These are phyloP conservation scores for Pipra filicauda DNA, from an alignment of 2,113 vertebrate genomes.

Conservation along the genomic window DNA sequence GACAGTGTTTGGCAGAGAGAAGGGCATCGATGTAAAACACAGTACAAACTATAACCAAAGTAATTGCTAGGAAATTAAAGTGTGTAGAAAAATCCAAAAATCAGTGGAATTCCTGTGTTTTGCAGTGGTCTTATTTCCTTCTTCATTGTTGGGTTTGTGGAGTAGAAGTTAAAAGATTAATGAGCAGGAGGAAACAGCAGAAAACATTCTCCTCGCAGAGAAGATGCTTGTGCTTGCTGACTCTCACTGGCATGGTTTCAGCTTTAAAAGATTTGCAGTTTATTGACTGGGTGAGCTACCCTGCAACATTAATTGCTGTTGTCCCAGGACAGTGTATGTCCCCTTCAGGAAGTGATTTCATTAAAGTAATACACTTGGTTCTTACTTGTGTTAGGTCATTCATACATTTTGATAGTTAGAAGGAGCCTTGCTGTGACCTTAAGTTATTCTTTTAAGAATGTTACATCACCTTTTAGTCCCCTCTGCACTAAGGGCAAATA, in stretches of 20 bases:
- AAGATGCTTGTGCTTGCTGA: not conserved
- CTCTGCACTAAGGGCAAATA: not conserved
- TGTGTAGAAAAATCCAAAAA: not conserved
- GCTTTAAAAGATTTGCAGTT: not conserved
- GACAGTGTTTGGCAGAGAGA: not conserved
- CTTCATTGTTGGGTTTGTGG: not conserved
- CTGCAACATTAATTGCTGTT: not conserved
- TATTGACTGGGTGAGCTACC: not conserved
- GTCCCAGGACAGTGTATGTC: not conserved
- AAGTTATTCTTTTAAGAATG: not conserved
- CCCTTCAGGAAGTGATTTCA: not conserved
- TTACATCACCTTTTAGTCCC: not conserved
- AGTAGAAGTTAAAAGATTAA: not conserved
- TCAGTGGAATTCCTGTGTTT: not conserved
- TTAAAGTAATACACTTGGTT: not conserved
- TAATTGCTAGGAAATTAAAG: not conserved
- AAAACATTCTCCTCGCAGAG: not conserved
- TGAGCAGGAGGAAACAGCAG: not conserved
- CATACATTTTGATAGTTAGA: not conserved
- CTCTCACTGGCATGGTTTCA: not conserved
- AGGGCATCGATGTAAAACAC: not conserved
- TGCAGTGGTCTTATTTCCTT: not conserved
- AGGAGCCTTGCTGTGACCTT: not conserved
- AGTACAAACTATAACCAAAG: not conserved
- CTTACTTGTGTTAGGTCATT: not conserved